Conservation (phyloP, 2,113 vertebrate species). For the Ceuthmochares aereus region DNA sequence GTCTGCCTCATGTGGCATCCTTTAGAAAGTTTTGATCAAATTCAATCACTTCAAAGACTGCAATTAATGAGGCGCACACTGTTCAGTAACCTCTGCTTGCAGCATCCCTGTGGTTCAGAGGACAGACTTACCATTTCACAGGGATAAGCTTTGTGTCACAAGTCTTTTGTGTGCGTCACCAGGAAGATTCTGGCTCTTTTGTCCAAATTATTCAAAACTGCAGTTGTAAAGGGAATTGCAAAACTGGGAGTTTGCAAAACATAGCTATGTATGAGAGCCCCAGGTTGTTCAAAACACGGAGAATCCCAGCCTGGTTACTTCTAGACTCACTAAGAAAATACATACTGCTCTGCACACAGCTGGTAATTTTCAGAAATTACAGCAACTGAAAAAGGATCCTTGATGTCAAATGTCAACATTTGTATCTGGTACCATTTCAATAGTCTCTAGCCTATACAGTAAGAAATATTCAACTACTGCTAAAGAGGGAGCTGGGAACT, state of each 20-base stretch:
- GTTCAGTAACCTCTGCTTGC: neutral
- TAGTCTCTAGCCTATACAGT: neutral
- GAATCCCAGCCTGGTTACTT: neutral
- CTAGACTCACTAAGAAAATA: neutral
- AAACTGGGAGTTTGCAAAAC: neutral
- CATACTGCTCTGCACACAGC: neutral
- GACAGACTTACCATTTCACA: neutral
- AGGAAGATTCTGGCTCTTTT: neutral
- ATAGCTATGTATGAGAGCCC: accelerated
- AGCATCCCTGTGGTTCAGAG: accelerated
- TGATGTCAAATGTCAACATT: neutral
- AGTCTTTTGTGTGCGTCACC: accelerated
- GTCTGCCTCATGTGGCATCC: neutral
- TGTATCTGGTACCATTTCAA: neutral
- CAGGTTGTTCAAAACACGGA: neutral
- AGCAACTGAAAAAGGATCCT: neutral
- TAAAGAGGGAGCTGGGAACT: neutral
- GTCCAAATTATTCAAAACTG: neutral
- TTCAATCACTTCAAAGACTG: neutral
- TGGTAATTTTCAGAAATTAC: too few species aligned
- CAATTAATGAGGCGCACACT: neutral
- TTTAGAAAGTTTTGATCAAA: neutral
- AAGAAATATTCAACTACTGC: neutral
- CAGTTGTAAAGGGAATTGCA: neutral
- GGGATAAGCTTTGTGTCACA: accelerated